Conservation (phyloP, 1,140 invertebrate genomes). For the Bombus pascuorum region DNA sequence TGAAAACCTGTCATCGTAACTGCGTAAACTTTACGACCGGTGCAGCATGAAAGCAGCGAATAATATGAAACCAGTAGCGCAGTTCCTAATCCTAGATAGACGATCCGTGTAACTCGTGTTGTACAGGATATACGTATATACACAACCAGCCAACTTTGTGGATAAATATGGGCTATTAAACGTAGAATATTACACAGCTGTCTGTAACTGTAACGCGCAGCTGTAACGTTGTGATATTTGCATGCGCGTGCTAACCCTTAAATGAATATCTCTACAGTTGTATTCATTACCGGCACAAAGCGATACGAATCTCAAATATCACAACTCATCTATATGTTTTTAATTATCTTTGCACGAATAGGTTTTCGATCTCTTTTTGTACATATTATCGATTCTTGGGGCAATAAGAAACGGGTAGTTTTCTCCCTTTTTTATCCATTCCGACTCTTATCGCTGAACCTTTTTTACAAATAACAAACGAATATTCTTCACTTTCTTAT, state of each 20-base stretch:
- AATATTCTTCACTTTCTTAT: background rate
- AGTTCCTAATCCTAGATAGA: conserved; percentile 43
- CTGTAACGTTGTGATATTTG: conserved; percentile 26
- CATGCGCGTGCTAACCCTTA: background rate
- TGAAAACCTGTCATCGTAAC: conserved; percentile 57
- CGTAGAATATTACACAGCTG: conserved; percentile 51
- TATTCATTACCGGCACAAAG: background rate
- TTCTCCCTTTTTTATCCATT: background rate
- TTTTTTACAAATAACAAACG: background rate
- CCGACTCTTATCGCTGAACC: background rate
- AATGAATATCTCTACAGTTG: background rate
- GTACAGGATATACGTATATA: background rate
- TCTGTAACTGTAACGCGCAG: conserved; percentile 30
- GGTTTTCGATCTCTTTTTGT: too few relatives aligned
- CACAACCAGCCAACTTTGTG: conserved; percentile 19
- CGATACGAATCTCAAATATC: background rate
- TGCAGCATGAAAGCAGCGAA: conserved; percentile 56
- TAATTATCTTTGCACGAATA: background rate
- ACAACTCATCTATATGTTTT: background rate
- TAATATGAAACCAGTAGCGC: conserved; percentile 36
- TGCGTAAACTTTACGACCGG: conserved; percentile 53
- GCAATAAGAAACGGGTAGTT: background rate
- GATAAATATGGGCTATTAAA: conserved; percentile 30
- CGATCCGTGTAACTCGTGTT: conserved; percentile 12
- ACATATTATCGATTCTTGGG: too few relatives aligned